These are phyloP conservation scores for Eumeta japonica DNA, from an alignment of 1,140 invertebrate genomes.

Conservation along the genomic window DNA sequence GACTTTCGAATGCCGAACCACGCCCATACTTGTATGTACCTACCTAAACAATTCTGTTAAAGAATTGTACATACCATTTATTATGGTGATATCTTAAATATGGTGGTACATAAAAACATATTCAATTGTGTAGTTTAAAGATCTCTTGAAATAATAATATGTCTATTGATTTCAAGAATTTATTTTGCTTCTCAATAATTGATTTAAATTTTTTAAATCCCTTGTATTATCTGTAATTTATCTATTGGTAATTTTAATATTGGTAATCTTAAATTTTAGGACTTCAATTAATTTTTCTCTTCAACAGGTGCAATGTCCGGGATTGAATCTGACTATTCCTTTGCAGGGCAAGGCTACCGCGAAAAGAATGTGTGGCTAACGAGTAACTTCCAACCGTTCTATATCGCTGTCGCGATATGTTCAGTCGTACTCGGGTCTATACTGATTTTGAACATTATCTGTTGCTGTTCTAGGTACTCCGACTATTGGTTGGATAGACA, in stretches of 20 bases:
- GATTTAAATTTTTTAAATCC: not conserved
- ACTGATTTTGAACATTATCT: conserved; percentile 72
- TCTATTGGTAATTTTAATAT: not conserved
- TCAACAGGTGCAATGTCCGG: conserved; percentile 46
- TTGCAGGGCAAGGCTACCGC: conserved; percentile 44
- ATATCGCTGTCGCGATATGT: conserved; percentile 75
- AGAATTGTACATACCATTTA: no score
- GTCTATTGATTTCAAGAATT: conserved; percentile 1
- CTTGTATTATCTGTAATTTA: no score
- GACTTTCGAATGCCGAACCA: no score
- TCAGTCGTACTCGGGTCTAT: conserved; percentile 67
- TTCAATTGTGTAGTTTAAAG: not conserved
- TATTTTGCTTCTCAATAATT: conserved; percentile 3
- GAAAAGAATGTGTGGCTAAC: conserved; percentile 33
- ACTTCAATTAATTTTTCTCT: conserved; percentile 29
- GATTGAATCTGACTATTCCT: conserved; percentile 41
- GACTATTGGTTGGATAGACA: conserved; percentile 80
- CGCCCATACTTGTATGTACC: no score
- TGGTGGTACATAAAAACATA: no score
- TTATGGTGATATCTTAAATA: no score
- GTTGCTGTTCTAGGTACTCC: conserved; percentile 76
- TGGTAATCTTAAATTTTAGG: conserved; percentile 7
- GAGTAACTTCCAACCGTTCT: conserved; percentile 71
- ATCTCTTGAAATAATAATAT: not conserved
- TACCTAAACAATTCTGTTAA: no score